Percentiles rank a stretch among this genome's conserved stretches.
phyloP scores from a whole-genome alignment of 92 coral and sea anemone genomes.

The Epizoanthus scotinus region DNA sequence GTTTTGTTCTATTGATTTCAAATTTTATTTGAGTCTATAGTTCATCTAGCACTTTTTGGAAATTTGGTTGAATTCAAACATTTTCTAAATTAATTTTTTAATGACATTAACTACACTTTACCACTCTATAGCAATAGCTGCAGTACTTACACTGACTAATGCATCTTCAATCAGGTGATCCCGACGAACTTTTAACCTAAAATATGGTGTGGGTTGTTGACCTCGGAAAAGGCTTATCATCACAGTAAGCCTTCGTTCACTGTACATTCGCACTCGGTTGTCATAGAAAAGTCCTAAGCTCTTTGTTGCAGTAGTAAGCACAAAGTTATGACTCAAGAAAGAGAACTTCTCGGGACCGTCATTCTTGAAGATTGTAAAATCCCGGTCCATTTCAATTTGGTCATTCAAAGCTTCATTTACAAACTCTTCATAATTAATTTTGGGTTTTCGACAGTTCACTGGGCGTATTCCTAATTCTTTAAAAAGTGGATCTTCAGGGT shows the following conservation, averaged over 20 bases:
- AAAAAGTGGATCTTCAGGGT: constrained; percentile 58
- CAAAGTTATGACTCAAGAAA: constrained; percentile 72
- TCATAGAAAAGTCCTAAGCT: constrained; percentile 91
- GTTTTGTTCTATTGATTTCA: no score
- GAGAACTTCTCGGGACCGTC: constrained; percentile 70
- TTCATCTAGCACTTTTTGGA: no score
- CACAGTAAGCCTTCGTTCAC: constrained; percentile 90
- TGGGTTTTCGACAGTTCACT: constrained; percentile 68
- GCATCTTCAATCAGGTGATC: constrained; percentile 97
- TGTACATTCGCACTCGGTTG: constrained; percentile 97
- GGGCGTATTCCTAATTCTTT: constrained; percentile 62
- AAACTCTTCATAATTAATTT: constrained; percentile 70
- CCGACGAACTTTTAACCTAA: constrained; percentile 88
- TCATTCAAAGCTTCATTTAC: constrained; percentile 87
- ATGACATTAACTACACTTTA: no score
- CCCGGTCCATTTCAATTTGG: constrained; percentile 80
- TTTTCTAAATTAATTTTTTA: no score
- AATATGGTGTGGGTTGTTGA: constrained; percentile 90
- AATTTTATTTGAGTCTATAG: no score
- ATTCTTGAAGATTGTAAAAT: constrained; percentile 76
- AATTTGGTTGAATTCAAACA: no score
- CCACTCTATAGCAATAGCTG: no score
- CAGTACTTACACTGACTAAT: constrained; percentile 89
- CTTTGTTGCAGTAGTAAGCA: constrained; percentile 93
- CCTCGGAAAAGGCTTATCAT: constrained; percentile 93